A percentile compares a stretch with the other conserved stretches of the same genome.
These are phyloP conservation scores for Bufo bufo DNA, from an alignment of 2,113 vertebrate species.

Conservation along the genomic window DNA sequence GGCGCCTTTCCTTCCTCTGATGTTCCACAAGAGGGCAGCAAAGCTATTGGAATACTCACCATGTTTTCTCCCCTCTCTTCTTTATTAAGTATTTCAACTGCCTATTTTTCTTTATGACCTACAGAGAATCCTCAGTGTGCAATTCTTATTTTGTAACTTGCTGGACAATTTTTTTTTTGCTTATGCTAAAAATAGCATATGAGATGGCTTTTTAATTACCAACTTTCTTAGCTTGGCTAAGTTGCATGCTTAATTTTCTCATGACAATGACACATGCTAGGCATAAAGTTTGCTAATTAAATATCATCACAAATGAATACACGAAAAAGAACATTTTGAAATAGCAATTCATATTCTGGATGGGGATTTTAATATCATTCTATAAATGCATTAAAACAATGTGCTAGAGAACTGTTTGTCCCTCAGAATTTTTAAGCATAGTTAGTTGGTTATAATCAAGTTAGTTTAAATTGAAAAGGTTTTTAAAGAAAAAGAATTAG, in stretches of 20 bases:
- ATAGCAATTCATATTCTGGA: conserved; percentile 52
- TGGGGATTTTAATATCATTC: conserved; percentile 39
- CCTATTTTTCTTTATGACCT: conserved; percentile 53
- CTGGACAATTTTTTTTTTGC: conserved; percentile 43
- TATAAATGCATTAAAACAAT: conserved; percentile 39
- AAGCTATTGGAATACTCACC: conserved; percentile 29
- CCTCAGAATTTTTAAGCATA: conserved; percentile 29
- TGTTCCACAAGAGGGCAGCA: conserved; percentile 50
- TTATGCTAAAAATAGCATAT: conserved; percentile 54
- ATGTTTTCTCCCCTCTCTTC: not conserved
- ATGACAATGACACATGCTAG: conserved; percentile 59
- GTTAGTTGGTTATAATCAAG: conserved; percentile 43
- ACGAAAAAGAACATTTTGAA: conserved; percentile 54
- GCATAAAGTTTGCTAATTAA: conserved; percentile 59
- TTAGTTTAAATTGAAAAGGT: not conserved
- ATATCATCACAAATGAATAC: conserved; percentile 57
- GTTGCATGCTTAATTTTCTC: conserved; percentile 58
- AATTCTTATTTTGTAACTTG: conserved; percentile 53
- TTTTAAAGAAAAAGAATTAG: not conserved
- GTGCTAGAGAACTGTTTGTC: conserved; percentile 28
- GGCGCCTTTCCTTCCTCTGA: not conserved
- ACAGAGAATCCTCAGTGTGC: conserved; percentile 56
- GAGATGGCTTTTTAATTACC: conserved; percentile 59
- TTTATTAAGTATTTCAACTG: conserved; percentile 46
- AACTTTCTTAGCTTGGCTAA: conserved; percentile 58